Evolutionary conservation across 2,888 invertebrate genomes (phyloP).

Genomic region (Priocnemis perturbator): DNA sequence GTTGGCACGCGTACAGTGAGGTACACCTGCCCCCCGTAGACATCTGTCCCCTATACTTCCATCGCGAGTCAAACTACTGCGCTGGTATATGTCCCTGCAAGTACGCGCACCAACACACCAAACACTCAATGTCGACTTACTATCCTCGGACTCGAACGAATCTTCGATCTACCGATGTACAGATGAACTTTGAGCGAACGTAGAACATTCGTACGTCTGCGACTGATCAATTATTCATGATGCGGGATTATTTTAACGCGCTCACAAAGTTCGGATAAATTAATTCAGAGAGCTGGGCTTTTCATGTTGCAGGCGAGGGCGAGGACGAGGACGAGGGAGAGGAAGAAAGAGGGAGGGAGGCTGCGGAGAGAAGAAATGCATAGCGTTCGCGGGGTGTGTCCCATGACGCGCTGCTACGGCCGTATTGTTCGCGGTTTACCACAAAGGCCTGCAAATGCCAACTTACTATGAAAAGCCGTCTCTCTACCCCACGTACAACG

Average conservation of each 20-base stretch:
- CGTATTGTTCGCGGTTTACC: constrained; percentile 71
- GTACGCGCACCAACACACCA: constrained; percentile 4
- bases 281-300: background rate
- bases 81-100: constrained; percentile 30
- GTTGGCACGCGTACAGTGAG: constrained; percentile 72
- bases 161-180: too few species aligned
- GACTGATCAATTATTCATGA: constrained; percentile 10
- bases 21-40: constrained; percentile 73
- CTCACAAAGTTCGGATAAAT: too few species aligned
- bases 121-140: constrained; percentile 6
- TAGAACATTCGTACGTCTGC: background rate
- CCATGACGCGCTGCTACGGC: constrained; percentile 38
- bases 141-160: constrained; percentile 26
- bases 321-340: background rate
- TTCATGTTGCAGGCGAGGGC: background rate
- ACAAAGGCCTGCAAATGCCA: constrained; percentile 74
- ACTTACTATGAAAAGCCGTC: constrained; percentile 67
- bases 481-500: constrained; percentile 7
- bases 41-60: constrained; percentile 70
- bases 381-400: constrained; percentile 38
- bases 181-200: too few species aligned
- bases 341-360: background rate
- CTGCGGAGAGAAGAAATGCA: constrained; percentile 1
- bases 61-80: constrained; percentile 64
- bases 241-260: too few species aligned